Base-by-base conservation (phyloP, 1,140 invertebrate genomes). In the Andrena cerasifolii region DNA sequence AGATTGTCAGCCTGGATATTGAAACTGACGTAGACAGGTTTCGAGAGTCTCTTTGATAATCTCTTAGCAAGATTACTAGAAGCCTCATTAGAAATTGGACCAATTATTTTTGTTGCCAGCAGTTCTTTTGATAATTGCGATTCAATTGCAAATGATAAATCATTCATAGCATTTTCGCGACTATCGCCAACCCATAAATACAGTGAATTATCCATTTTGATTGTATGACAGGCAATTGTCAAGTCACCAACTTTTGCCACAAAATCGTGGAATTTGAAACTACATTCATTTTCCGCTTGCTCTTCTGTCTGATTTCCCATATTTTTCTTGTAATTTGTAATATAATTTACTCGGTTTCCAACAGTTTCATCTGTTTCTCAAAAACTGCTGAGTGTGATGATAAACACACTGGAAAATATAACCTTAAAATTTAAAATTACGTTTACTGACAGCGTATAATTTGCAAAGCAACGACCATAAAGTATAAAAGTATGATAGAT, bases 11-110 rank as follows among this genome's bases (percentile, higher is more conserved):
- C 67, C 7, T 75, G 56, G 16, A 92, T 6, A 74, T 93, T 93
- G 65, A 90, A 93, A 77, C 93, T 93, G 36, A 93, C 86, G 65
- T 91, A 93, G 49, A 93, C 86, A 21, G 89, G 85, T 68, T 89
- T 91, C 18, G 87, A 87, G 3, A 87, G 76, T 80, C 90, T 92
- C 61, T 89, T 91, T 0, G 89, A 86, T 0, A 93, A 74, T 80
- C 90, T 88, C 26, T 82, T 88, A 0, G 92, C 91, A 6, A 93
- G 36, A 40, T 89, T 90, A 0, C 43, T 70, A 0, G 93, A 93
- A 8, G 77, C 68, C 18, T 79, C 70, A 66, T 92, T 90, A 3
- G 79, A 82, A 1, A 80, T 56, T 1, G 86, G 43, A 66, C 93
- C 92, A 68, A 93, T 63, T 28, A 93, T 76, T 82, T 90, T 93